A percentile compares a stretch with the other conserved stretches of the same genome.
Evolutionary conservation across 2,113 vertebrate genomes (phyloP).

Genomic region (Eleginops maclovinus): DNA sequence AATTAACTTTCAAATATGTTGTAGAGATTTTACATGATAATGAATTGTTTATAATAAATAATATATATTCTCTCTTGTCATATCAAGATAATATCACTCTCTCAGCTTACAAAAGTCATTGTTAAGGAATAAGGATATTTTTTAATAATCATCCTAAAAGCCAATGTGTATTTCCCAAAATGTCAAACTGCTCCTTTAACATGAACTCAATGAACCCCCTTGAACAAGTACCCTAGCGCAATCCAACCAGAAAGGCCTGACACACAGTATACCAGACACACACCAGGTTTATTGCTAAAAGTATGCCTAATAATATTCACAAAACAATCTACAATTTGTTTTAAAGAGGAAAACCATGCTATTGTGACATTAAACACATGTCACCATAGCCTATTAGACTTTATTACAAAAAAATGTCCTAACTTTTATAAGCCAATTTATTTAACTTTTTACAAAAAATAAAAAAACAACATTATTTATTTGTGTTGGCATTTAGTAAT

Average conservation of each 20-base stretch:
- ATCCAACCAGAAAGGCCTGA: not conserved
- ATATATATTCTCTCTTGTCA: too few species aligned
- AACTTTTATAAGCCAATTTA: too few species aligned
- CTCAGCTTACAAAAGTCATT: too few species aligned
- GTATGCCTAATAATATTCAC: too few species aligned
- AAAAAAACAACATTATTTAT: not conserved
- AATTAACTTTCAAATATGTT: not conserved
- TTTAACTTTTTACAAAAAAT: not conserved
- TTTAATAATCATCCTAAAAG: not conserved
- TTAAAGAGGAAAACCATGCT: not conserved
- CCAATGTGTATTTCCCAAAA: not conserved
- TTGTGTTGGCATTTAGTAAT: not conserved
- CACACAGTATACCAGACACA: not conserved
- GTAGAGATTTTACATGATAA: too few species aligned
- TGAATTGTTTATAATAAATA: not conserved
- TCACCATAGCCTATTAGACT: too few species aligned
- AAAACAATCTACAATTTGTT: too few species aligned
- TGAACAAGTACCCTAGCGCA: not conserved
- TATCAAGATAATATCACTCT: too few species aligned
- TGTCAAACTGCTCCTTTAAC: constrained; percentile 13
- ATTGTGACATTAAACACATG: too few species aligned
- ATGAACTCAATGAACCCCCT: constrained; percentile 10
- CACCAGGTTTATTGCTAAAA: too few species aligned
- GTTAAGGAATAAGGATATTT: too few species aligned
- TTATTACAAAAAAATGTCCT: too few species aligned